Percentiles rank a stretch among this genome's conserved stretches.
These are phyloP conservation scores for Brachystomella parvula DNA, from an alignment of 1,140 invertebrate species.

Conservation along the genomic window DNA sequence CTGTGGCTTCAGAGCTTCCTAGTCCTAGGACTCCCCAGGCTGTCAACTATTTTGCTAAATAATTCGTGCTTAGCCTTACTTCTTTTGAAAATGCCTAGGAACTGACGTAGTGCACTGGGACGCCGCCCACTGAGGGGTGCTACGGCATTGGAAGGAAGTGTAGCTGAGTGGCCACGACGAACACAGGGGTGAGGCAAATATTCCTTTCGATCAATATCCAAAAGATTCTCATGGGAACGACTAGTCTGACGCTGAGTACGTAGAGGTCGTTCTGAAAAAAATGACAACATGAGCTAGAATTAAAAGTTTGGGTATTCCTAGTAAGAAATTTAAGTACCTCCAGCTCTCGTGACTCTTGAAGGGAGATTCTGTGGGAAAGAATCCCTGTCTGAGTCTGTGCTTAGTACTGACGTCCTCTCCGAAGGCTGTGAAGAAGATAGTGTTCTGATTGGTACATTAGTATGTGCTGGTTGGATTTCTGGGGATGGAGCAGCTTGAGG, in stretches of 20 bases:
- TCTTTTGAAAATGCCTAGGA: conserved; percentile 6
- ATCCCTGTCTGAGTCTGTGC: not conserved
- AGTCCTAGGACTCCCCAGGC: not conserved
- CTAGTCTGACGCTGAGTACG: conserved; percentile 20
- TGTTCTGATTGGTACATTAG: not conserved
- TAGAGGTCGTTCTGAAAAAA: conserved; percentile 10
- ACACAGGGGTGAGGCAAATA: not conserved
- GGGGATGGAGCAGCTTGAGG: too few relatives aligned
- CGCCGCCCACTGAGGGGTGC: conserved; percentile 24
- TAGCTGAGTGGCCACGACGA: conserved; percentile 29
- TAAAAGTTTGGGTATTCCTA: too few relatives aligned
- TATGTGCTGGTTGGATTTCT: not conserved
- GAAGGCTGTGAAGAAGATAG: not conserved
- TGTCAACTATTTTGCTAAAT: not conserved
- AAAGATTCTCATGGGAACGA: conserved; percentile 33
- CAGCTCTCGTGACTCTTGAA: not conserved
- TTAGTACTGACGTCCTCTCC: not conserved
- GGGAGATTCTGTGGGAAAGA: not conserved
- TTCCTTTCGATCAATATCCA: conserved; percentile 7
- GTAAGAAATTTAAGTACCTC: not conserved
- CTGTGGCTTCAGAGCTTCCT: too few relatives aligned
- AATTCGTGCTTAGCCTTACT: not conserved
- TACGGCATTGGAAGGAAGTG: conserved; percentile 30
- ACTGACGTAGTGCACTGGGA: conserved; percentile 25
- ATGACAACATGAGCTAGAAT: conserved; percentile 6